Evolutionary conservation across 2,888 invertebrate genomes (phyloP), one percentile per base, ranked within the genome.

Genomic region (Podabrus alpinus): DNA sequence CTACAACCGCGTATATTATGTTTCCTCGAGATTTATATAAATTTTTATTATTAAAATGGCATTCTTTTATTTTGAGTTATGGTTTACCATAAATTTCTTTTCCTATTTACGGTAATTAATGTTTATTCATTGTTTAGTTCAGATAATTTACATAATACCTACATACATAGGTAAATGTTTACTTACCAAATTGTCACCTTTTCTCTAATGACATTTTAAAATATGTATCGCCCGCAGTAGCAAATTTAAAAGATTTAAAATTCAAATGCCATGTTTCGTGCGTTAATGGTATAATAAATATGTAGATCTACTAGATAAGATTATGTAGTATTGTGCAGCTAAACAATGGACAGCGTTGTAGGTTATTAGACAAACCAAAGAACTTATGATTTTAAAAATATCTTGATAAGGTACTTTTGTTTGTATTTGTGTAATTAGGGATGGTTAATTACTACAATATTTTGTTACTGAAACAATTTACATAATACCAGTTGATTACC

Each of bases 201-300:
- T 79, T 68, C 64, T 77, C 64, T 81, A 80, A 80, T 81, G 77
- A 75, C 77, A 79, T 78, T 82, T 81, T 83, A 83, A 83, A 82
- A 82, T 82, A 81, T 82, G 83, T 82, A 82, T 81, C 77, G 81
- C 79, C 81, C 69, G 77, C 80, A 80, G 82, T 80, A 81, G 82
- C 84, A 84, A 84, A 86, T 86, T 85, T 85, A 82, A 85, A 85
- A 83, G 83, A 85, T 86, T 85, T 85, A 84, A 86, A 86, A 85
- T 86, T 86, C 85, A 85, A 73, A 85, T 85, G 80, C 84, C 84
- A 85, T 84, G 85, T 85, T 84, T 82, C 82, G 79, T 84, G 85
- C 84, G 84, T 85, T 86, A 85, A 86, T 86, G 84, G 85, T 82
- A 83, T 84, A 84, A 86, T 86, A 86, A 86, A 86, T 85, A 86